Evolutionary conservation across 2,113 vertebrate species (phyloP), one percentile per base, ranked within the genome.

Genomic region (Apteryx mantelli): DNA sequence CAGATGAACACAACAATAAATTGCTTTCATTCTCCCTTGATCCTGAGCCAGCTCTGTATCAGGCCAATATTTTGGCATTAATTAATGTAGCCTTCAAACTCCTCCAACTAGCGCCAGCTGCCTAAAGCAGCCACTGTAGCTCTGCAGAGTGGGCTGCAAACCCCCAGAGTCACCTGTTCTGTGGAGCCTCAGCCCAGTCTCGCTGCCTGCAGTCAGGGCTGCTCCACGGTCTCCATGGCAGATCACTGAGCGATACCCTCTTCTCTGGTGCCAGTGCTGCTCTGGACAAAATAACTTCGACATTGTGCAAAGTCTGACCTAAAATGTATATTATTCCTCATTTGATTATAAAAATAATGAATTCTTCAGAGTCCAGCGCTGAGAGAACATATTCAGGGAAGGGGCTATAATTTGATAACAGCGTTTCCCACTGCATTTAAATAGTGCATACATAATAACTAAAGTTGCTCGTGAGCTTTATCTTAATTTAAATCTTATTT

Each of bases 1-100:
- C 55, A 63, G 60, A 94, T 46, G 75, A 91, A 88, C 64, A 50
- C 40, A 61, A n/a, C 17, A 88, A 86, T 46, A 86, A 95, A 92
- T 71, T 84, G 40, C 50, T 64, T 91, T 88, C 40, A 36, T 77
- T 91, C 36, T 64, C 52, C 73, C 88, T 46, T 91, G 46, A 92
- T 91, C 73, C 32, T 46, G 7, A 86, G 85, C 75, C 82, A 97
- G 66, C 2, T 87, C 48, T 93, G 52, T 64, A 93, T 69, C 58
- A 81, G 50, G 79, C 58, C 79, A 88, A 58, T 50, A 88, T 73
- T 90, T 88, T 86, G 88, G 38, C 68, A 83, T 64, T 58, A 90
- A 88, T 85, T 80, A 88, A 74, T 3, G 16, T 32, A 81, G 34
- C n/a, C 36, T 85, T 84, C 81, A 88, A 93, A 94, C 71, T 50